These are phyloP conservation scores for Palythoa grandiflora DNA, from an alignment of 92 coral and sea anemone species.

Conservation along the genomic window DNA sequence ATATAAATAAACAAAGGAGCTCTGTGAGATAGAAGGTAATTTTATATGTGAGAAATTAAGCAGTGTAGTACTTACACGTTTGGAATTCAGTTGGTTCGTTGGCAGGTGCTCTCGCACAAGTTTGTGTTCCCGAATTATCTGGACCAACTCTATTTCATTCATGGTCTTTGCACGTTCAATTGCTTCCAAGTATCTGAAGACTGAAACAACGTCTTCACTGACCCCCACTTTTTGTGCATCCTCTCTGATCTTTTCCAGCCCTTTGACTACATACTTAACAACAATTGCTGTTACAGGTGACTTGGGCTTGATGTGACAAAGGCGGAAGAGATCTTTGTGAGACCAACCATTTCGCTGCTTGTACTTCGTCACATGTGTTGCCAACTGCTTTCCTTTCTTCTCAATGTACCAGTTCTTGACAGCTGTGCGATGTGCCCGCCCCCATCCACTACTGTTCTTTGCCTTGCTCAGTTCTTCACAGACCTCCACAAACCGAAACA, in stretches of 20 bases:
- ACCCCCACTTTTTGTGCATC: slow-evolving; percentile 76
- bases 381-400: slow-evolving; percentile 76
- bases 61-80: slow-evolving; percentile 60
- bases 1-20: no score
- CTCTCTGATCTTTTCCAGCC: slow-evolving; percentile 68
- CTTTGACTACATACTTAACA: slow-evolving; percentile 81
- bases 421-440: slow-evolving; percentile 95
- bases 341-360: slow-evolving; percentile 97
- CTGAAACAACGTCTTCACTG: slow-evolving; percentile 67
- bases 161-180: slow-evolving; percentile 81
- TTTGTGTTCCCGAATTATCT: slow-evolving; percentile 65
- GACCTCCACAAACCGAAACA: slow-evolving; percentile 82
- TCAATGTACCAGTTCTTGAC: slow-evolving; percentile 92
- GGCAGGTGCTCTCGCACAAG: slow-evolving; percentile 97
- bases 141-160: slow-evolving; percentile 66
- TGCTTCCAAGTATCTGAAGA: slow-evolving; percentile 66
- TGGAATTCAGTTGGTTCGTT: slow-evolving; percentile 71
- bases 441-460: slow-evolving; percentile 83
- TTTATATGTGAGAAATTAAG: background rate
- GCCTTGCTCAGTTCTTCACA: slow-evolving; percentile 82
- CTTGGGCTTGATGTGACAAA: slow-evolving; percentile 86
- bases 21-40: no score
- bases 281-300: slow-evolving; percentile 55
- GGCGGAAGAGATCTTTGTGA: slow-evolving; percentile 84
- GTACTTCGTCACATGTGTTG: slow-evolving; percentile 89